Evolutionary conservation across 2,888 invertebrate genomes (phyloP).

Genomic region (Agonum fuliginosum): DNA sequence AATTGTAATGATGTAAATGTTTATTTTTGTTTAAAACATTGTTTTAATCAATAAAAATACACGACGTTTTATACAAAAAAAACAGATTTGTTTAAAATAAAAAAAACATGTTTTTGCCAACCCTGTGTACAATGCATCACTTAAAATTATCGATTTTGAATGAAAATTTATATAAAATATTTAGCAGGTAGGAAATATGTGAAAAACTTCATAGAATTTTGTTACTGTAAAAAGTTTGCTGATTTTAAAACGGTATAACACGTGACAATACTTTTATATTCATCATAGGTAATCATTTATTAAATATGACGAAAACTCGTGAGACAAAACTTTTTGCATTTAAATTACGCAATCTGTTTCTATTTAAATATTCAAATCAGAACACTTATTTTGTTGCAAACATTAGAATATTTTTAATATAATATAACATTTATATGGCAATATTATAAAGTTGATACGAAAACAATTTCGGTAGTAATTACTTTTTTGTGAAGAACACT

Average conservation of each 20-base stretch:
- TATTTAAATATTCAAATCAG: constrained; percentile 15
- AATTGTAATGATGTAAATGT: no score
- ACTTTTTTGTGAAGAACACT: constrained; percentile 8
- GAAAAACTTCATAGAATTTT: not conserved
- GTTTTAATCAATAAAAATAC: no score
- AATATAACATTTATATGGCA: not conserved
- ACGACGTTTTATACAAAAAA: no score
- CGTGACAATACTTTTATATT: constrained; percentile 8
- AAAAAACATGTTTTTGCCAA: no score
- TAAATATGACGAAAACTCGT: constrained; percentile 3
- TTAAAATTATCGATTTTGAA: no score
- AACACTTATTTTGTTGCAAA: not conserved
- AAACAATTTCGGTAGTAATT: constrained; percentile 23
- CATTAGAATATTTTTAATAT: not conserved
- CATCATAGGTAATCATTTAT: constrained; percentile 28
- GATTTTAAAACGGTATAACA: not conserved
- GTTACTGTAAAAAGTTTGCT: not conserved
- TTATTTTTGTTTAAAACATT: no score
- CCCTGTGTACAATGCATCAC: no score
- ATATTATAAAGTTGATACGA: no score
- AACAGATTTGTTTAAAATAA: no score
- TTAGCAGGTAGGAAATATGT: no score
- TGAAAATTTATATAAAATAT: no score
- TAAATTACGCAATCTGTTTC: not conserved
- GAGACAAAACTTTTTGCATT: constrained; percentile 22